Conservation (phyloP, 2,113 vertebrate species). For the Nipponia nippon region DNA sequence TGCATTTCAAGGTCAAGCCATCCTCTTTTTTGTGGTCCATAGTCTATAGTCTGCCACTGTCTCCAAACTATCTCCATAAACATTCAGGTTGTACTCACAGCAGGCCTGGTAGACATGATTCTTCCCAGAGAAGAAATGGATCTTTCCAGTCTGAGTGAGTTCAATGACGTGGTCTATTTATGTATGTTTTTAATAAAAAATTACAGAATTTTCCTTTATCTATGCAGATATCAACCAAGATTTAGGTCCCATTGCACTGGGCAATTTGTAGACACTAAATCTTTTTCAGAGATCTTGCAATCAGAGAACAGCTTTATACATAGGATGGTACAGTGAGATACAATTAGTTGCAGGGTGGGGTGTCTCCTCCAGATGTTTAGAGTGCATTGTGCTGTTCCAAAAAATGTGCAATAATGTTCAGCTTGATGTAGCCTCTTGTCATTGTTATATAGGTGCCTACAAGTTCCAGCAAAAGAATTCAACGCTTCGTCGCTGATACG, state of each 20-base stretch:
- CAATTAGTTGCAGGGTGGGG: accelerated
- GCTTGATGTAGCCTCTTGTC: background rate
- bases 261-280: background rate
- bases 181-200: background rate
- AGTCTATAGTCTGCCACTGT: background rate
- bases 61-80: background rate
- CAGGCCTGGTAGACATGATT: background rate
- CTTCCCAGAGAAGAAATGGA: background rate
- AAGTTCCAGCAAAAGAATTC: background rate
- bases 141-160: background rate
- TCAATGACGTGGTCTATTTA: background rate
- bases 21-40: background rate
- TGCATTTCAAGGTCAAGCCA: background rate
- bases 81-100: background rate
- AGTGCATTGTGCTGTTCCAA: background rate
- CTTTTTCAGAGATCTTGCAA: background rate
- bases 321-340: background rate
- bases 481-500: background rate
- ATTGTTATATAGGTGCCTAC: background rate
- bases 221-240: background rate
- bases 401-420: background rate
- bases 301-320: background rate
- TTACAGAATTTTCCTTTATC: background rate
- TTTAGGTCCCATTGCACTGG: background rate
- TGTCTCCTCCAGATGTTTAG: background rate